Evolutionary conservation across 2,888 invertebrate species (phyloP).

Genomic region (Amiota communis): DNA sequence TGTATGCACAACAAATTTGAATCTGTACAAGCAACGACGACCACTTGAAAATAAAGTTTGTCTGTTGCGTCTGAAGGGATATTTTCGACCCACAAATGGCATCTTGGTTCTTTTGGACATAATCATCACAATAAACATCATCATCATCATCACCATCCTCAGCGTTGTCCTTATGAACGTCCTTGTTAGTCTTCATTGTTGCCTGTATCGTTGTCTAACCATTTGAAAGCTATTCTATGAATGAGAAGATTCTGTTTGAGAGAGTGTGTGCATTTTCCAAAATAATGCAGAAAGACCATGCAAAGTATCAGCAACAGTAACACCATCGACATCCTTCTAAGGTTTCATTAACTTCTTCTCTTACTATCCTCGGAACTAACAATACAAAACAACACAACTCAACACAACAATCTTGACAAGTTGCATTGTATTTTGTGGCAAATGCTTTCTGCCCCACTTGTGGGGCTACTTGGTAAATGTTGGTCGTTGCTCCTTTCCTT

Average conservation of each 20-base stretch:
- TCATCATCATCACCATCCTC: conserved; percentile 45
- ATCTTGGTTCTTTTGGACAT: conserved; percentile 15
- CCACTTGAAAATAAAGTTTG: conserved; percentile 21
- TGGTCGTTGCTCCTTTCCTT: not conserved
- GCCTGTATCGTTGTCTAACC: conserved; percentile 24
- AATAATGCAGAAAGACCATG: conserved; percentile 8
- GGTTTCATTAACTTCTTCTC: not conserved
- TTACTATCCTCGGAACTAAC: not conserved
- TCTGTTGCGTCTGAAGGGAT: not conserved
- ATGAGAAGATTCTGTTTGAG: not conserved
- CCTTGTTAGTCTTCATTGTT: conserved; percentile 45
- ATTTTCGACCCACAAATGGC: conserved; percentile 13
- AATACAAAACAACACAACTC: not conserved
- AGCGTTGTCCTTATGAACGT: conserved; percentile 41
- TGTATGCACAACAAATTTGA: not conserved
- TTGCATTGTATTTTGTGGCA: conserved; percentile 30
- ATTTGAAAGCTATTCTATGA: not conserved
- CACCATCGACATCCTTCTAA: not conserved
- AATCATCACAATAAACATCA: conserved; percentile 54
- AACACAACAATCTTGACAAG: conserved; percentile 33
- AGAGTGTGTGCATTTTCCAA: conserved; percentile 15
- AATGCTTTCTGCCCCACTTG: conserved; percentile 19
- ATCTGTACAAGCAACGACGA: conserved; percentile 8
- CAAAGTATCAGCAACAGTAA: conserved; percentile 1
- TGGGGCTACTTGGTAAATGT: not conserved